phyloP scores from a whole-genome alignment of 2,113 vertebrate species.

The Fulmarus glacialis region DNA sequence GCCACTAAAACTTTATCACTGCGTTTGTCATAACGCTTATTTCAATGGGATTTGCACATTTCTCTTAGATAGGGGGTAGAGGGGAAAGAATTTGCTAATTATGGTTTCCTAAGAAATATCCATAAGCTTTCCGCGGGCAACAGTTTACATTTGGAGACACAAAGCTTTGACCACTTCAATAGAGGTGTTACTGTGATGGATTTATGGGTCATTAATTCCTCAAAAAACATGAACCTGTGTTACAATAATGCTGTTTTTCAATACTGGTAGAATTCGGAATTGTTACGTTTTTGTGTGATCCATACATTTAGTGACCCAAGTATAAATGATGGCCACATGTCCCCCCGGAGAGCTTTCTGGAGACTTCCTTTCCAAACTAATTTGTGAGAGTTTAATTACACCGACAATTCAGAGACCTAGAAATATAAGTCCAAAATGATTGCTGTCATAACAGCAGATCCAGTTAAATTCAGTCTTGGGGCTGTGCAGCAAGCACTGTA shows the following conservation, averaged over 20 bases:
- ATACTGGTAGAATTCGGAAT: neutral
- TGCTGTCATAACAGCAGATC: neutral
- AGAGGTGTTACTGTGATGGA: neutral
- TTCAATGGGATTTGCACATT: neutral
- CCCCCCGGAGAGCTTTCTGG: neutral
- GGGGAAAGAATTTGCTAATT: neutral
- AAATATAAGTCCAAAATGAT: neutral
- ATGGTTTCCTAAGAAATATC: neutral
- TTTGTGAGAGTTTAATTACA: constrained; percentile 12
- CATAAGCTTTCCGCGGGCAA: neutral
- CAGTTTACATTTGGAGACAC: neutral
- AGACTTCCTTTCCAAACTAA: constrained; percentile 4
- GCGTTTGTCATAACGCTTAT: neutral
- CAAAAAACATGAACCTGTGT: neutral
- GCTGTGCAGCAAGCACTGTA: neutral
- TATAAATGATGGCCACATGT: neutral
- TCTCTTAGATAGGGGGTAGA: neutral
- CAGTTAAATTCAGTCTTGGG: neutral
- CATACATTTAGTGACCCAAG: neutral
- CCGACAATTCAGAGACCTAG: neutral
- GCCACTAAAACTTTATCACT: neutral
- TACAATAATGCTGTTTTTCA: neutral
- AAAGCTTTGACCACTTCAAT: neutral
- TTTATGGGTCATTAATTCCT: neutral
- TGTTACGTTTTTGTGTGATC: neutral